Evolutionary conservation across 2,113 vertebrate species (phyloP).

Genomic region (Anas platyrhynchos): DNA sequence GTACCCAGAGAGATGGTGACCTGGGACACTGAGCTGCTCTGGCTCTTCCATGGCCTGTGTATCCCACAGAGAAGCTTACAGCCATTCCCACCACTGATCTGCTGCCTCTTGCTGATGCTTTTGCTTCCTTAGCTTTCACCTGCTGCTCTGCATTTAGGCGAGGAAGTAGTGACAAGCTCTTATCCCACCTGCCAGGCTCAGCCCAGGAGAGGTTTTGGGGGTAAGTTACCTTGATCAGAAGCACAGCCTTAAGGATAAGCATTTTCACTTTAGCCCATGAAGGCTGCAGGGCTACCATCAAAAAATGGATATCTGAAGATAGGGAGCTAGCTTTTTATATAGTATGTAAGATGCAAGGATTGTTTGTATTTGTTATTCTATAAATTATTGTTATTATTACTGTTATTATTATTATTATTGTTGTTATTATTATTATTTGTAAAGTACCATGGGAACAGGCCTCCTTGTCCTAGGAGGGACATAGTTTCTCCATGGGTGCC

Average conservation of each 20-base stretch:
- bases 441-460: neutral
- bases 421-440: no score
- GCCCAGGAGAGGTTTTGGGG: neutral
- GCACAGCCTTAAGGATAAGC: neutral
- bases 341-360: neutral
- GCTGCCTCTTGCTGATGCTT: neutral
- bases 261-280: neutral
- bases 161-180: neutral
- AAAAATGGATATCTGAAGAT: neutral
- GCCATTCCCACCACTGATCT: neutral
- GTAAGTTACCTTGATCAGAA: neutral
- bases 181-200: accelerated
- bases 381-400: no score
- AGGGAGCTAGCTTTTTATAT: neutral
- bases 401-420: no score
- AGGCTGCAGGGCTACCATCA: neutral
- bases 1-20: neutral
- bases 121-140: neutral
- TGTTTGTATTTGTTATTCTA: neutral
- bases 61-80: neutral
- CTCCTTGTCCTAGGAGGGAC: neutral
- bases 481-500: neutral
- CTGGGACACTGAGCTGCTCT: accelerated
- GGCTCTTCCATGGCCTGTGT: neutral
- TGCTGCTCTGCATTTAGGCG: neutral